Conservation (phyloP, 1,140 invertebrate species). For the Ceratina japonica region DNA sequence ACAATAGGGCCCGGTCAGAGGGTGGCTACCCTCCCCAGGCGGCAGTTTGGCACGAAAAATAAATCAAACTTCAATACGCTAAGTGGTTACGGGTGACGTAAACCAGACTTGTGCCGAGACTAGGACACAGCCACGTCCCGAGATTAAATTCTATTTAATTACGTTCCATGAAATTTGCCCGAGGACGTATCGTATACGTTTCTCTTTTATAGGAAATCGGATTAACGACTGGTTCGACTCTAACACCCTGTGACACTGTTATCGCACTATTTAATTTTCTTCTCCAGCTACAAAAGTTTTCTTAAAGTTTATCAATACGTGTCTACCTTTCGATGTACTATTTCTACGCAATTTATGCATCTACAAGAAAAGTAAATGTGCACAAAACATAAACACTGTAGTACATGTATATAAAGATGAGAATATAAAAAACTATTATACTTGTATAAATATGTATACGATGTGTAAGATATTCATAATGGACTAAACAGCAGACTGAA, state of each 20-base stretch:
- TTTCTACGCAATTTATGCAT: too few relatives aligned
- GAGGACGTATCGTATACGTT: conserved; percentile 31
- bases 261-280: background rate
- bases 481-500: too few relatives aligned
- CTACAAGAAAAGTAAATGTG: too few relatives aligned
- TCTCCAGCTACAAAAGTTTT: background rate
- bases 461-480: too few relatives aligned
- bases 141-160: conserved; percentile 78
- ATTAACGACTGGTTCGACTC: conserved; percentile 31
- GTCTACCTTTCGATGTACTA: too few relatives aligned
- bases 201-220: conserved; percentile 41
- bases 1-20: conserved; percentile 73
- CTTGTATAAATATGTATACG: too few relatives aligned
- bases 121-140: conserved; percentile 46
- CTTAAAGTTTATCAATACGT: background rate
- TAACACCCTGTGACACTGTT: background rate
- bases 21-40: conserved; percentile 72
- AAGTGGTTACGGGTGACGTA: conserved; percentile 77
- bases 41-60: conserved; percentile 74
- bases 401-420: too few relatives aligned
- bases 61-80: conserved; percentile 79
- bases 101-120: conserved; percentile 71
- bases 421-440: too few relatives aligned
- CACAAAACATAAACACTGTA: too few relatives aligned
- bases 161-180: conserved; percentile 64